A percentile compares a stretch with the other conserved stretches of the same genome.
Conservation (phyloP, 2,888 invertebrate species). For the Schizaphis graminum region DNA sequence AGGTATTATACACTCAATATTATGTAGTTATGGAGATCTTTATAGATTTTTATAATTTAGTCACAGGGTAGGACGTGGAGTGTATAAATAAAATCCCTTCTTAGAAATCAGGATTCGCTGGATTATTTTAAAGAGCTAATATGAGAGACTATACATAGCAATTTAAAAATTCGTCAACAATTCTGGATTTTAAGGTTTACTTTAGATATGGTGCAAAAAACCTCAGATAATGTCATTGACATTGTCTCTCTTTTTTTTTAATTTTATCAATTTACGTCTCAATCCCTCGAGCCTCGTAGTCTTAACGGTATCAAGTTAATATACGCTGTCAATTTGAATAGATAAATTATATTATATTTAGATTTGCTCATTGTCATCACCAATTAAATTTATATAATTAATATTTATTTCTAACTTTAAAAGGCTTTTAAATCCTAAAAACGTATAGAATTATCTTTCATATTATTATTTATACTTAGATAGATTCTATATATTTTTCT, state of each 20-base stretch:
- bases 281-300: neutral
- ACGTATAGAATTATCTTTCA: neutral
- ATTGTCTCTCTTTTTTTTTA: neutral
- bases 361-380: neutral
- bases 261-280: neutral
- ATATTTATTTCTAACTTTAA: neutral
- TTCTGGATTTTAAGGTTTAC: neutral
- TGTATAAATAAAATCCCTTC: neutral
- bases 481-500: neutral
- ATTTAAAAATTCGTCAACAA: neutral
- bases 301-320: neutral
- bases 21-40: neutral
- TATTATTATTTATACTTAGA: neutral
- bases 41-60: neutral
- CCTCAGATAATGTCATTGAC: neutral
- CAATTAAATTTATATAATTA: neutral
- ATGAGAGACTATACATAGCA: neutral
- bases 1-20: neutral
- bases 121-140: neutral
- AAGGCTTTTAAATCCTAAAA: neutral
- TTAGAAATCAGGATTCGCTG: neutral
- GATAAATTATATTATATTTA: neutral
- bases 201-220: neutral
- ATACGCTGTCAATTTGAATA: neutral
- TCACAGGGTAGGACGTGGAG: neutral